Evolutionary conservation across 2,797 vertebrate genomes (phyloP), one percentile per base, ranked within the genome.

Genomic region (Sebastes hubbsi): DNA sequence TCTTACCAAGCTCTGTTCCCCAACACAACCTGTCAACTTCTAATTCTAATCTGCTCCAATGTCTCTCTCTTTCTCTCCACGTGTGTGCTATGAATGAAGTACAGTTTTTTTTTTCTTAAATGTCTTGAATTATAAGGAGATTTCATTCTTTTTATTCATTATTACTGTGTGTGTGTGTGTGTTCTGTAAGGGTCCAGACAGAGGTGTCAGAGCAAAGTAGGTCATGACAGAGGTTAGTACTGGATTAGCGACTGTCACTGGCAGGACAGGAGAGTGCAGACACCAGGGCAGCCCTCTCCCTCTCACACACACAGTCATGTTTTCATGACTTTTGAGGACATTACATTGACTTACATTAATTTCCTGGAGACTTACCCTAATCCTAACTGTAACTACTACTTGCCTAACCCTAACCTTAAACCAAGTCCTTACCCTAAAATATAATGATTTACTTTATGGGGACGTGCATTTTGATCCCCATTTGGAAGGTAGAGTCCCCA

Each of bases 221-320:
- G 95, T 95, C 94, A 89, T 85, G 88, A 92, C 92, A 92, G 93
- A 92, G 95, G 94, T 95, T 92, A 95, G 93, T 90, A 75, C 83
- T 82, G 93, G 89, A 95, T 96, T 95, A 95, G 92, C 62, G 82
- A 87, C 94, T 94, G 95, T 95, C 95, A 95, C 66, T 72, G 74
- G 58, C 66, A 69, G 82, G 87, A 96, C 91, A 92, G 90, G 87
- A 80, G 88, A 81, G 90, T 65, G 81, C 92, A 89, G 89, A 90
- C 84, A 84, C 80, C 88, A 72, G 89, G 90, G 90, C 92, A 89
- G 84, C 66, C 34, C 71, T 77, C 87, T 63, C 58, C 36, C 71
- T 73, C 78, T 82, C 89, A 72, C 60, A 78, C 89, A 66, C 82
- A 54, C 46, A 20, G 46, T 20, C 3, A 2, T 49, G 46, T 49